Conservation (phyloP, 2,113 vertebrate species). For the Mustela nigripes region DNA sequence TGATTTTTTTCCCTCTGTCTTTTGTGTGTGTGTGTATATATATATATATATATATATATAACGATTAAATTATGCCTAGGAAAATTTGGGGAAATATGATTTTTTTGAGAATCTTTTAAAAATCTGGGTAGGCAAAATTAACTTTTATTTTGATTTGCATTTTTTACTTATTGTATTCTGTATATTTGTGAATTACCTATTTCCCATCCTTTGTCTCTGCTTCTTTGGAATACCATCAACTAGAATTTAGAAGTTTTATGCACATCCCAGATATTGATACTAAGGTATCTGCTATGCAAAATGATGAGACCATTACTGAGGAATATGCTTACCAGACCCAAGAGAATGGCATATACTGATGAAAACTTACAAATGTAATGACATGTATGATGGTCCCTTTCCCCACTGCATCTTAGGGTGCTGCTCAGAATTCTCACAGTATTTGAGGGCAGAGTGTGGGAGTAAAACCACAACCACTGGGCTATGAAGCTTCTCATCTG, state of each 20-base stretch:
- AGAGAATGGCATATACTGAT: neutral
- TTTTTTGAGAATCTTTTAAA: neutral
- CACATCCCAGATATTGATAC: neutral
- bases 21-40: too few relatives aligned
- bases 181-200: neutral
- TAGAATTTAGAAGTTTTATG: neutral
- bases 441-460: neutral
- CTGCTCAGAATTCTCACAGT: neutral
- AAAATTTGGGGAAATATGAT: neutral
- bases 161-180: neutral
- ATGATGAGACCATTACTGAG: neutral
- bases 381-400: too few relatives aligned
- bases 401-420: neutral
- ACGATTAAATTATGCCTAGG: neutral
- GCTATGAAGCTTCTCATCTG: neutral
- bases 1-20: too few relatives aligned
- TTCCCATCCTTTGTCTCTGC: neutral
- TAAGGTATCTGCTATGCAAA: neutral
- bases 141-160: neutral
- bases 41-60: too few relatives aligned
- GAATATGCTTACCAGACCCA: neutral
- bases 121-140: neutral
- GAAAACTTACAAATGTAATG: neutral
- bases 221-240: neutral
- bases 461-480: neutral